A percentile compares a stretch with the other conserved stretches of the same genome.
These are phyloP conservation scores for Silurus asotus DNA, from an alignment of 2,113 vertebrate species.

Conservation along the genomic window DNA sequence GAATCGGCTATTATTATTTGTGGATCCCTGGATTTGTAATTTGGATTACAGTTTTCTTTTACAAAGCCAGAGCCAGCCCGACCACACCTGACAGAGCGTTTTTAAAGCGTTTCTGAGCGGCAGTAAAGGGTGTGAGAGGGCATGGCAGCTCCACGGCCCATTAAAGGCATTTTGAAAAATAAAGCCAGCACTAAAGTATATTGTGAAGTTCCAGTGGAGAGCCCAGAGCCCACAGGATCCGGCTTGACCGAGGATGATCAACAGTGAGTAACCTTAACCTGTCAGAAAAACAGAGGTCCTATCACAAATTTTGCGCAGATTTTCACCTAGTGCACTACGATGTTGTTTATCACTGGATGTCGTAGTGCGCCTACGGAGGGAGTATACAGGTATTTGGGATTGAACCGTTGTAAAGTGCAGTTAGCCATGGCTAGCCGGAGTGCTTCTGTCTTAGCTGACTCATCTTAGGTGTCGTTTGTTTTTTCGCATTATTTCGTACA, in stretches of 20 bases:
- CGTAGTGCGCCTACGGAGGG: background rate
- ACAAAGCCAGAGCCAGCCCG: background rate
- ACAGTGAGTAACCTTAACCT: conserved; percentile 68
- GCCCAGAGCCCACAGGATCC: conserved; percentile 57
- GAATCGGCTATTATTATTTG: background rate
- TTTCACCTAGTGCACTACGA: background rate
- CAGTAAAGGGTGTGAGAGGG: conserved; percentile 44
- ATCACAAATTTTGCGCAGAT: conserved; percentile 35
- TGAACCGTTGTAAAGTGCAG: background rate
- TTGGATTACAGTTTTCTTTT: background rate
- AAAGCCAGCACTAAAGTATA: conserved; percentile 63
- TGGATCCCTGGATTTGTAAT: background rate
- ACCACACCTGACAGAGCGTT: background rate
- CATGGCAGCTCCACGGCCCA: conserved; percentile 78
- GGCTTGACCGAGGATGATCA: conserved; percentile 70
- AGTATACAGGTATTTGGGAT: background rate
- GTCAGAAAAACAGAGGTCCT: conserved; percentile 1
- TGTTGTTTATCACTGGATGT: background rate
- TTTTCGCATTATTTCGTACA: background rate
- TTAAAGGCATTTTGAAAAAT: conserved; percentile 80
- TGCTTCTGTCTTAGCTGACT: conserved; percentile 1
- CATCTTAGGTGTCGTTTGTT: background rate
- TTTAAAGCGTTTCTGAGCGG: conserved; percentile 3
- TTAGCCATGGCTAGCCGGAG: background rate
- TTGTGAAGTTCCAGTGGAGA: conserved; percentile 59